Evolutionary conservation across 2,113 vertebrate genomes (phyloP), one percentile per base, ranked within the genome.

Genomic region (Syrmaticus mikado): DNA sequence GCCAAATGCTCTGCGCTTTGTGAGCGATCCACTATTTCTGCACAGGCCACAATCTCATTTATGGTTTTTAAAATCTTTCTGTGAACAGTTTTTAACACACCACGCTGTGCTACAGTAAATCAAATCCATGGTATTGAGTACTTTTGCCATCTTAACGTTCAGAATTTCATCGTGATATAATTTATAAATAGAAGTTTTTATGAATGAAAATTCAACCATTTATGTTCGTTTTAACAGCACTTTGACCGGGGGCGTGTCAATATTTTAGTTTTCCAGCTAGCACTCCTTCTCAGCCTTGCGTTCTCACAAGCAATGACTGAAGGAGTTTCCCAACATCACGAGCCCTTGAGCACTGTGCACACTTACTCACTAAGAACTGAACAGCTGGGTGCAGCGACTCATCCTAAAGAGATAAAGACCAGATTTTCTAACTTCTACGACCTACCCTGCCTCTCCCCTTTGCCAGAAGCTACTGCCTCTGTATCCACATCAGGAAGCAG

Each of bases 21-120:
- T 92, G 76, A 92, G 80, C 52, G 62, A 91, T 81, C 60, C 67
- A 20, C 24, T 77, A 81, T 72, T 93, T 80, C 70, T 93, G 40
- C 1, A 0, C 75, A 80, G 60, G 41, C 62, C 80, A 58, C 43
- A 62, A 62, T 24, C 74, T 36, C 36, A 45, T 60, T 74, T 68
- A 82, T 18, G 74, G 20, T 8, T 73, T 95, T 74, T 25, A 81
- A 64, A 75, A 60, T 43, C 43, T 82, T 91, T 43, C 82, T 71
- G 28, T 52, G 88, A 81, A 75, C 28, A 87, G 24, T 41, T 93
- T 90, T 67, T 81, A 88, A 55, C 64, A 65, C 40, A 61, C 57
- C 20, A 55, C 24, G 28, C 38, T 86, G 57, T 71, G 55, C 66
- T 58, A 68, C 20, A 43, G 41, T n/a, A 93, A 94, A 92, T 34